Percentiles rank a stretch among this genome's conserved stretches.
Evolutionary conservation across 2,113 vertebrate species (phyloP).

Genomic region (Oenanthe melanoleuca): DNA sequence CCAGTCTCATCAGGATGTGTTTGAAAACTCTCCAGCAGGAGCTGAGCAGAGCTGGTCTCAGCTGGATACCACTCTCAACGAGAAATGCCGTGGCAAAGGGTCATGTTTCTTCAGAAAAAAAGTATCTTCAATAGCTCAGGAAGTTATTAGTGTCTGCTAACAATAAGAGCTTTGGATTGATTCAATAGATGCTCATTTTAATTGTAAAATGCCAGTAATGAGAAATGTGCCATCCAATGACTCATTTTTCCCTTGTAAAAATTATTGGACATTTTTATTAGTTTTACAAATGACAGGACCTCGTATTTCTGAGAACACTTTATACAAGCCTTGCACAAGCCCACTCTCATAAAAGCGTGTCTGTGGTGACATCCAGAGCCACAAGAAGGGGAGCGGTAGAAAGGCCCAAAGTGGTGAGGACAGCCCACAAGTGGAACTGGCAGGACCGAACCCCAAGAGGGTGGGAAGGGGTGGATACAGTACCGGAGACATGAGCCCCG

Average conservation of each 20-base stretch:
- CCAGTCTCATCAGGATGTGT: slow-evolving; percentile 64
- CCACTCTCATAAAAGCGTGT: slow-evolving; percentile 67
- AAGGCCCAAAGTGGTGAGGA: slow-evolving; percentile 69
- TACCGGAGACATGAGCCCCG: slow-evolving; percentile 49
- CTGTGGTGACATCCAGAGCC: slow-evolving; percentile 67
- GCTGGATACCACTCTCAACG: slow-evolving; percentile 56
- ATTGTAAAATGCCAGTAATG: slow-evolving; percentile 68
- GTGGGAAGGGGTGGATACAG: slow-evolving; percentile 67
- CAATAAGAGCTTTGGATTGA: slow-evolving; percentile 65
- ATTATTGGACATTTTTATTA: slow-evolving; percentile 69
- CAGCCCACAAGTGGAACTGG: slow-evolving; percentile 66
- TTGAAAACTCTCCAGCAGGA: slow-evolving; percentile 65
- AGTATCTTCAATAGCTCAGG: slow-evolving; percentile 67
- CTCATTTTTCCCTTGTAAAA: slow-evolving; percentile 73
- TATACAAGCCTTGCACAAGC: slow-evolving; percentile 69
- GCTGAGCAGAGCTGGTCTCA: slow-evolving; percentile 70
- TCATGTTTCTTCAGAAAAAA: slow-evolving; percentile 64
- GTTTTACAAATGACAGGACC: slow-evolving; percentile 68
- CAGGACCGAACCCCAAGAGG: slow-evolving; percentile 66
- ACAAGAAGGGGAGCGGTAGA: slow-evolving; percentile 66
- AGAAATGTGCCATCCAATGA: slow-evolving; percentile 69
- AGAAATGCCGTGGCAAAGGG: slow-evolving; percentile 62
- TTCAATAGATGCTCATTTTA: slow-evolving; percentile 69
- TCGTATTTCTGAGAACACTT: slow-evolving; percentile 66
- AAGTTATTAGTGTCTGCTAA: slow-evolving; percentile 72